A percentile compares a stretch with the other conserved stretches of the same genome.
These are phyloP conservation scores for Eurytemora carolleeae DNA, from an alignment of 1,140 invertebrate species.

Conservation along the genomic window DNA sequence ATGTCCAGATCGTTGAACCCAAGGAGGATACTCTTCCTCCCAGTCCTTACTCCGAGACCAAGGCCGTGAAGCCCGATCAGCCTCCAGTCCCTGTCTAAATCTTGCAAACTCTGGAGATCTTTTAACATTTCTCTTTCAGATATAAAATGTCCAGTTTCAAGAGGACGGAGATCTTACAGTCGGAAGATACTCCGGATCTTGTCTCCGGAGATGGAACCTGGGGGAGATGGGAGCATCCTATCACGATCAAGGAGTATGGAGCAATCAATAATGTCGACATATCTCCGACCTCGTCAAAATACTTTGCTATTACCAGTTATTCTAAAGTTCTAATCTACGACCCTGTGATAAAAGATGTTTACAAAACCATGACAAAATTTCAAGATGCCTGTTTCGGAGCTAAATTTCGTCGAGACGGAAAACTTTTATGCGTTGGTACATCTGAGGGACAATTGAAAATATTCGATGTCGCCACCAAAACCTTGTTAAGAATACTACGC, in stretches of 20 bases:
- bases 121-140: too few relatives aligned
- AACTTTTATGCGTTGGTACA: conserved; percentile 28
- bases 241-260: background rate
- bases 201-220: background rate
- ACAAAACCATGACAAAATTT: conserved; percentile 25
- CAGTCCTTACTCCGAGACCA: conserved; percentile 22
- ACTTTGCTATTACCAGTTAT: conserved; percentile 11
- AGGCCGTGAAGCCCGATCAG: conserved; percentile 20
- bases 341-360: conserved; percentile 22
- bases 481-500: conserved; percentile 26
- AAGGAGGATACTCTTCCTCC: conserved; percentile 41
- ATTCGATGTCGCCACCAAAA: conserved; percentile 27
- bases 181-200: too few relatives aligned
- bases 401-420: conserved; percentile 28
- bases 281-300: background rate
- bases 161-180: too few relatives aligned
- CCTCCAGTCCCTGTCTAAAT: conserved; percentile 15
- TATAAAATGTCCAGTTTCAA: too few relatives aligned
- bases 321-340: conserved; percentile 29
- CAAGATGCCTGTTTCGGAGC: conserved; percentile 26
- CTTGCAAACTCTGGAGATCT: too few relatives aligned
- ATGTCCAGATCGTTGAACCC: conserved; percentile 82
- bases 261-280: background rate
- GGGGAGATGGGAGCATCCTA: background rate
- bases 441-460: conserved; percentile 30